A percentile compares a stretch with the other conserved stretches of the same genome.
phyloP scores from a whole-genome alignment of 1,140 invertebrate genomes.

The Bombus turneri region DNA sequence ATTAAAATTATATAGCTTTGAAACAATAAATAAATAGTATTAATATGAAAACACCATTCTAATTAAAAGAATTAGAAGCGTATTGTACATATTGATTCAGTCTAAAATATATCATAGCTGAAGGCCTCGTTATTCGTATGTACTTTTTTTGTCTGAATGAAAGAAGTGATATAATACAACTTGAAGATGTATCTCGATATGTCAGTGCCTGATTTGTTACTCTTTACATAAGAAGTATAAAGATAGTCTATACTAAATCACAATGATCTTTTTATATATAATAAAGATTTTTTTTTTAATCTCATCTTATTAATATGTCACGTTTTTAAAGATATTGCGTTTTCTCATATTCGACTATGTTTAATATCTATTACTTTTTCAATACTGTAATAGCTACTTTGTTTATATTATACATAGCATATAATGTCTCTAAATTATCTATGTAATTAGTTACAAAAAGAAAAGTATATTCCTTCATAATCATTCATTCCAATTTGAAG shows the following conservation, averaged over 20 bases:
- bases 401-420: neutral
- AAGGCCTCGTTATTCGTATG: neutral
- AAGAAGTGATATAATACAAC: conserved; percentile 3
- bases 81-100: conserved; percentile 28
- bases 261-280: conserved; percentile 10
- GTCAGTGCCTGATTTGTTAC: neutral
- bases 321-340: conserved; percentile 25
- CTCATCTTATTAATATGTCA: neutral
- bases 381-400: conserved; percentile 26
- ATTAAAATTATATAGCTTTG: conserved; percentile 13
- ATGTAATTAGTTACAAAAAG: conserved; percentile 1
- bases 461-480: neutral
- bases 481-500: conserved; percentile 18
- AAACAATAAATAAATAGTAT: conserved; percentile 48
- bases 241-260: conserved; percentile 3
- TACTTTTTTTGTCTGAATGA: neutral
- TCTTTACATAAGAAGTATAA: conserved; percentile 11
- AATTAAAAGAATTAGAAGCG: conserved; percentile 6
- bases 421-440: conserved; percentile 20
- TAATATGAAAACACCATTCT: conserved; percentile 12
- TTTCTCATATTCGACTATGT: neutral
- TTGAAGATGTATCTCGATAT: neutral
- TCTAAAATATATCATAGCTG: conserved; percentile 22
- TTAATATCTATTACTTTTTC: conserved; percentile 11
- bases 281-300: neutral